Evolutionary conservation across 2,113 vertebrate genomes (phyloP).

Genomic region (Guaruba guarouba): DNA sequence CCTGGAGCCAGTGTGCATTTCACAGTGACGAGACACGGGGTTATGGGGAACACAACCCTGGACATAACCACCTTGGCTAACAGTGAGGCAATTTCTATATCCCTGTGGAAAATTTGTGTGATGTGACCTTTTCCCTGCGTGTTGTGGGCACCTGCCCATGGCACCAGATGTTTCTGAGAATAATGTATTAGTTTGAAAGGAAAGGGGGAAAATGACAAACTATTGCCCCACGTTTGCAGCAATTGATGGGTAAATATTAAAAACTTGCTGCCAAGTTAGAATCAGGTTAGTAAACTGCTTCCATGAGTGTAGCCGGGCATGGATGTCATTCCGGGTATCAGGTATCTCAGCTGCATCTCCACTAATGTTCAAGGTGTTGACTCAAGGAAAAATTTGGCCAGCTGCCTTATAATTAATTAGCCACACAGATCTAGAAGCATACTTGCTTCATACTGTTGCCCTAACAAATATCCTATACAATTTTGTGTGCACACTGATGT

Average conservation of each 20-base stretch:
- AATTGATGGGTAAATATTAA: neutral
- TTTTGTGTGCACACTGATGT: neutral
- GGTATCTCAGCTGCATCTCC: neutral
- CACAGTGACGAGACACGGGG: rapidly evolving
- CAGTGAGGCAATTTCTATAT: neutral
- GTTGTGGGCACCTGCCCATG: neutral
- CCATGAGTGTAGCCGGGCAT: neutral
- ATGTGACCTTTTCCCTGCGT: neutral
- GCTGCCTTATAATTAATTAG: neutral
- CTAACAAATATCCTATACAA: neutral
- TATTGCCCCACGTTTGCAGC: neutral
- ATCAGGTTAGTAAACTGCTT: neutral
- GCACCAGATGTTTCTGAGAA: neutral
- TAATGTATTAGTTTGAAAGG: neutral
- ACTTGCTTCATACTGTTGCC: neutral
- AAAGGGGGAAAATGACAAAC: neutral
- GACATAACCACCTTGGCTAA: neutral
- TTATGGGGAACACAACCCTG: neutral
- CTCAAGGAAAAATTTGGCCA: neutral
- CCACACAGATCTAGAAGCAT: neutral
- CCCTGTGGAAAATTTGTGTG: neutral
- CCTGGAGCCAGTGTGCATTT: neutral
- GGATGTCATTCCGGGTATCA: neutral
- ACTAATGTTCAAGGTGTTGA: neutral
- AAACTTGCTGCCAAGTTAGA: neutral